These are phyloP conservation scores for Dynastes maya DNA, from an alignment of 2,888 invertebrate genomes.

Conservation along the genomic window DNA sequence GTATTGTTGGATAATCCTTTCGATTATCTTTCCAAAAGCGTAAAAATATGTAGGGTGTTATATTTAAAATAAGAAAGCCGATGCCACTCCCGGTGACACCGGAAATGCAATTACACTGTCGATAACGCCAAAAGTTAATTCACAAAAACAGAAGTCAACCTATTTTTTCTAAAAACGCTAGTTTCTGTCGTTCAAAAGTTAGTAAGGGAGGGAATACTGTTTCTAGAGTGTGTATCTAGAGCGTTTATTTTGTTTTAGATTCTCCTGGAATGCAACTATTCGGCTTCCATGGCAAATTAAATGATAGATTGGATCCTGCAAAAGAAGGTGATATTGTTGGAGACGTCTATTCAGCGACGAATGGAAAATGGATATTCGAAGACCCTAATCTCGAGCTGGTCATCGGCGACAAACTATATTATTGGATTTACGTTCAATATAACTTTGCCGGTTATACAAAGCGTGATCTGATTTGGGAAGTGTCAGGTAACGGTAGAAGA, in stretches of 20 bases:
- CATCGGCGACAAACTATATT: conserved; percentile 74
- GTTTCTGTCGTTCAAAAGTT: no score
- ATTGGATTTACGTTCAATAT: conserved; percentile 76
- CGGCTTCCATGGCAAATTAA: conserved; percentile 78
- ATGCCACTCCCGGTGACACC: no score
- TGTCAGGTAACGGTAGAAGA: conserved; percentile 66
- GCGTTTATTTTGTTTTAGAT: conserved; percentile 66
- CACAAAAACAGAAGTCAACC: no score
- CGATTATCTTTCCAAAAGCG: no score
- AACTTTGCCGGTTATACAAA: conserved; percentile 71
- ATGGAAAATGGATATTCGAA: conserved; percentile 73
- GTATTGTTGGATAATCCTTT: no score
- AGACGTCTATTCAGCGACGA: conserved; percentile 69
- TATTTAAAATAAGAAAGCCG: no score
- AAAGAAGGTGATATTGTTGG: conserved; percentile 74
- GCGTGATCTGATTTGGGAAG: conserved; percentile 68
- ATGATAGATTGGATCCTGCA: conserved; percentile 70
- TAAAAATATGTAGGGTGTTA: no score
- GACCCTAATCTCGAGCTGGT: conserved; percentile 70
- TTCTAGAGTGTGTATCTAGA: no score
- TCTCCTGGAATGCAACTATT: conserved; percentile 73
- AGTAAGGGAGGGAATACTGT: no score
- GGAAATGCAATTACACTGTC: no score
- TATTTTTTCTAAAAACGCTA: no score
- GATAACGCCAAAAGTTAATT: no score